A percentile compares a stretch with the other conserved stretches of the same genome.
These are phyloP conservation scores for Allophyes oxyacanthae DNA, from an alignment of 2,888 invertebrate genomes.

Conservation along the genomic window DNA sequence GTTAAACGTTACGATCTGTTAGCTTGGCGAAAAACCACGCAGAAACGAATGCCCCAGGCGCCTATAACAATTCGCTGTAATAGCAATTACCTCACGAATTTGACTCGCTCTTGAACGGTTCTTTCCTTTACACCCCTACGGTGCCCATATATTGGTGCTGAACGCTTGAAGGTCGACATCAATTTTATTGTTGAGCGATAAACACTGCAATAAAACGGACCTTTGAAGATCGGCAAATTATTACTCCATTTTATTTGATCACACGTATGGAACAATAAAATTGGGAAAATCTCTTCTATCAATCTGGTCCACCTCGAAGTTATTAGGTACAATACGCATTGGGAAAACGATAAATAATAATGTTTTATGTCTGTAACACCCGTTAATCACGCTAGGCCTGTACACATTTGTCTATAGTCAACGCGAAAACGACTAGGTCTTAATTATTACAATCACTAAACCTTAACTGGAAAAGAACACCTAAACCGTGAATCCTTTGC, in stretches of 20 bases:
- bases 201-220: conserved; percentile 45
- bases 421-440: neutral
- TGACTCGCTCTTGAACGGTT: conserved; percentile 9
- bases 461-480: too few relatives aligned
- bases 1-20: conserved; percentile 30
- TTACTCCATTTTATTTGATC: conserved; percentile 46
- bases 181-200: conserved; percentile 45
- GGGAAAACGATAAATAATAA: conserved; percentile 7
- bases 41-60: conserved; percentile 9
- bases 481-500: too few relatives aligned
- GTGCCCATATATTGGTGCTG: conserved; percentile 19
- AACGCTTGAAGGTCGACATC: conserved; percentile 31
- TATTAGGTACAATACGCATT: conserved; percentile 7
- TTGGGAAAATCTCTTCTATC: conserved; percentile 27
- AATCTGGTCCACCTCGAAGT: conserved; percentile 7
- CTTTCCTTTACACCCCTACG: conserved; percentile 13
- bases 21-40: conserved; percentile 7
- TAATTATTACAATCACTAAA: too few relatives aligned
- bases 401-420: neutral
- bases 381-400: too few relatives aligned
- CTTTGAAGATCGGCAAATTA: conserved; percentile 42
- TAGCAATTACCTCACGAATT: conserved; percentile 37
- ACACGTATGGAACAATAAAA: conserved; percentile 39
- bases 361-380: neutral
- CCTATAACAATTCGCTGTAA: conserved; percentile 15